A percentile compares a stretch with the other conserved stretches of the same genome.
Evolutionary conservation across 2,888 invertebrate genomes (phyloP).

Genomic region (Acanthosepion pharaonis): DNA sequence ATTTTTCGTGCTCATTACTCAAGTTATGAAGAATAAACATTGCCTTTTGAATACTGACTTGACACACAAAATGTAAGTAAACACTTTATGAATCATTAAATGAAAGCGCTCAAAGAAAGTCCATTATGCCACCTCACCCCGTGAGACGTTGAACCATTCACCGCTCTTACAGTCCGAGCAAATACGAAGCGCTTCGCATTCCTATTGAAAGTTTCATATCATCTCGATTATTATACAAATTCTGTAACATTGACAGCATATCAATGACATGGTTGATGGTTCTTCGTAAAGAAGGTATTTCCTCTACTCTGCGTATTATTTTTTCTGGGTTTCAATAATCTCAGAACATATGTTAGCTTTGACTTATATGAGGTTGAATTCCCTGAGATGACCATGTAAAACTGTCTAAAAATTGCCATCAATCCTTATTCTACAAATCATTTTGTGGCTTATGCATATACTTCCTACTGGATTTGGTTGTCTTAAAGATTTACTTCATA

Average conservation of each 20-base stretch:
- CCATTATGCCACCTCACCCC: background rate
- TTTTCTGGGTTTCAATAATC: background rate
- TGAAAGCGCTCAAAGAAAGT: background rate
- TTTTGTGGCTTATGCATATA: no score
- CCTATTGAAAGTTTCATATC: background rate
- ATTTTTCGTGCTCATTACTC: conserved; percentile 1
- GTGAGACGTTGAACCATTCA: conserved; percentile 33
- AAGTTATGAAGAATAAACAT: conserved; percentile 21
- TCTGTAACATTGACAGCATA: background rate
- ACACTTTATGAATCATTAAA: background rate
- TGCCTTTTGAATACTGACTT: background rate
- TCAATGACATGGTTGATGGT: background rate
- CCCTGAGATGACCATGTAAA: background rate
- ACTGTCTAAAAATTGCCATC: background rate
- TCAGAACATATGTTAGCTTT: background rate
- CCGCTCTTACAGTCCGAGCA: background rate
- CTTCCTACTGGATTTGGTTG: no score
- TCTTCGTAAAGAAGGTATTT: no score
- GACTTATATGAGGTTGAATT: background rate
- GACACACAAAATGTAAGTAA: conserved; percentile 33
- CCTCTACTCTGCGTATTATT: background rate
- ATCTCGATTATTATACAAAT: background rate
- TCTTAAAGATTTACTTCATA: no score
- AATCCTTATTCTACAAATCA: background rate
- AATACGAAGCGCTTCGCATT: background rate